A percentile compares a stretch with the other conserved stretches of the same genome.
These are phyloP conservation scores for Hephaestus fuliginosus DNA, from an alignment of 2,797 vertebrate species.

Conservation along the genomic window DNA sequence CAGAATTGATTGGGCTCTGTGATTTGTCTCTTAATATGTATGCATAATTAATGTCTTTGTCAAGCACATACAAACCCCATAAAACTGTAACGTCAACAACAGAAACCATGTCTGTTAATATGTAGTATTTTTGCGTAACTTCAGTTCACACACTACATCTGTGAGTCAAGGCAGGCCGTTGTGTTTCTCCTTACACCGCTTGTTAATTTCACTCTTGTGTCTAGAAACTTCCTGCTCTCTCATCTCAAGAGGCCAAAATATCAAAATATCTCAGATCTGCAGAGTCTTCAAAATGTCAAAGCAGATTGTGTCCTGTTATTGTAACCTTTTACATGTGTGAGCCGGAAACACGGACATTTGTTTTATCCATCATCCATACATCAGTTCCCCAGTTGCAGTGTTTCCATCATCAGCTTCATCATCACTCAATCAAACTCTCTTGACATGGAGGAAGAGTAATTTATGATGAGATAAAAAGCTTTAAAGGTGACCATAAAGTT, in stretches of 20 bases:
- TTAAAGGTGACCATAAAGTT: too few relatives aligned
- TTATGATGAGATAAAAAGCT: not conserved
- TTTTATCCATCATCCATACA: conserved; percentile 12
- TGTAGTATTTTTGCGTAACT: conserved; percentile 5
- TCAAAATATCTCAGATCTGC: conserved; percentile 21
- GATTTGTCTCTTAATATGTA: conserved; percentile 3
- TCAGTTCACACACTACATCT: conserved; percentile 2
- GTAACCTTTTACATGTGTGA: conserved; percentile 30
- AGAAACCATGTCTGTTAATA: conserved; percentile 9
- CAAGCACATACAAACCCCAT: conserved; percentile 8
- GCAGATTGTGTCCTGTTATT: conserved; percentile 45
- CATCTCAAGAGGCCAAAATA: conserved; percentile 6
- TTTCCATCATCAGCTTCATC: not conserved
- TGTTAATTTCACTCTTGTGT: conserved; percentile 28
- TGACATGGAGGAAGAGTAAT: not conserved
- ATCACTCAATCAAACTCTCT: not conserved
- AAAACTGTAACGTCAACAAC: conserved; percentile 3
- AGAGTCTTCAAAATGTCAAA: conserved; percentile 52
- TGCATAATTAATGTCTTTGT: conserved; percentile 11
- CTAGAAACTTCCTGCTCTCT: conserved; percentile 27
- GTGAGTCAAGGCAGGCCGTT: not conserved
- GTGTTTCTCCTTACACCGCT: conserved; percentile 16
- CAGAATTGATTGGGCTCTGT: conserved; percentile 21
- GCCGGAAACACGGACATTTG: not conserved
- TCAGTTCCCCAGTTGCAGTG: not conserved